These are phyloP conservation scores for Chlorodrepanis virens DNA, from an alignment of 2,113 vertebrate genomes.

Conservation along the genomic window DNA sequence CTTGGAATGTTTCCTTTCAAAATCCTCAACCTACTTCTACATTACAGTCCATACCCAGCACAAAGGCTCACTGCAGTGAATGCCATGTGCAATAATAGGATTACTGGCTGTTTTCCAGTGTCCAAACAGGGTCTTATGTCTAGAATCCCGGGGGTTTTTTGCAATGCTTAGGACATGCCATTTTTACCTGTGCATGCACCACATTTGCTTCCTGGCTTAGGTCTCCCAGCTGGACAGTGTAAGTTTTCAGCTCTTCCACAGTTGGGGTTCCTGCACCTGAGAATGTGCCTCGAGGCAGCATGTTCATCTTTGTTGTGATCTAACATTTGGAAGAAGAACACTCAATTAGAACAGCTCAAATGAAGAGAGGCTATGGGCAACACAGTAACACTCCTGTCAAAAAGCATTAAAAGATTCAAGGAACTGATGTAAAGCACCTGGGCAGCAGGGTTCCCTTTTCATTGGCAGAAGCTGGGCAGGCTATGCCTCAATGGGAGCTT, in stretches of 20 bases:
- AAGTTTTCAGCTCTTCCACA: slow-evolving; percentile 79
- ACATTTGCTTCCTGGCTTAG: slow-evolving; percentile 70
- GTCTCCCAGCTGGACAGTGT: slow-evolving; percentile 74
- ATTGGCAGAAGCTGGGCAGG: background rate
- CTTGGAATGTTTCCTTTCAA: background rate
- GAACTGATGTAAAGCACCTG: background rate
- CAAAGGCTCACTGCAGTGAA: background rate
- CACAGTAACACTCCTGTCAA: background rate
- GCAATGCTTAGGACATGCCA: background rate
- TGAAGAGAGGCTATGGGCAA: background rate
- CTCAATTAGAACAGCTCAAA: background rate
- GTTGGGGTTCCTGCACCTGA: slow-evolving; percentile 68
- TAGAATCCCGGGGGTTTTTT: background rate
- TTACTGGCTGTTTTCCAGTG: background rate
- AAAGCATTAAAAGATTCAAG: background rate
- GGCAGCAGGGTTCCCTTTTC: background rate
- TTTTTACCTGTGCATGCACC: slow-evolving; percentile 70
- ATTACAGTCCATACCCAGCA: background rate
- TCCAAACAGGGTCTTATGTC: background rate
- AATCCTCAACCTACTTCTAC: background rate
- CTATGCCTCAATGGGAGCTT: background rate
- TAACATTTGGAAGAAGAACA: slow-evolving; percentile 40
- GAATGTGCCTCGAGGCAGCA: slow-evolving; percentile 70
- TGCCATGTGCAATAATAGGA: background rate
- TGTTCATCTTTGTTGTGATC: slow-evolving; percentile 57